Percentiles rank a stretch among this genome's conserved stretches.
phyloP scores from a whole-genome alignment of 2,888 invertebrate genomes.

The Protophormia terraenovae region DNA sequence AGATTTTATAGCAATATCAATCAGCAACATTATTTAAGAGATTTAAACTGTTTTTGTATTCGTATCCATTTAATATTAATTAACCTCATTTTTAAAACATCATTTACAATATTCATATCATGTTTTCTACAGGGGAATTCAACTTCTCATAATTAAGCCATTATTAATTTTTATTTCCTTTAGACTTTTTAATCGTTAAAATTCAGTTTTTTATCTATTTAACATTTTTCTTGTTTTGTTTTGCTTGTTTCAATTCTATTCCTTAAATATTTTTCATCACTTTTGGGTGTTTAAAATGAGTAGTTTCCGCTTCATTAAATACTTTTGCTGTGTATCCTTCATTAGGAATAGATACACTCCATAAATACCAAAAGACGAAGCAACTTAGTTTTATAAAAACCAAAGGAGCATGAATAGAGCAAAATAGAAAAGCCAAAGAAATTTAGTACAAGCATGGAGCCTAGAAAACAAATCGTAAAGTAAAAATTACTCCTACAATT shows the following conservation, averaged over 20 bases:
- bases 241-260: slow-evolving; percentile 7
- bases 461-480: neutral
- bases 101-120: neutral
- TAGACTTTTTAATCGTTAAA: slow-evolving; percentile 29
- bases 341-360: slow-evolving; percentile 17
- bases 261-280: neutral
- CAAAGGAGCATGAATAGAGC: neutral
- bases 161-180: slow-evolving; percentile 42
- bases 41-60: neutral
- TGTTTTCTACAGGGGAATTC: neutral
- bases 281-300: slow-evolving; percentile 44
- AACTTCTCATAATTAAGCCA: slow-evolving; percentile 37
- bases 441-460: neutral
- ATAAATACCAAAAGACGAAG: slow-evolving; percentile 8
- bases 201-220: neutral
- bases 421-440: neutral
- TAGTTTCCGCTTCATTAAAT: slow-evolving; percentile 56
- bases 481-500: neutral
- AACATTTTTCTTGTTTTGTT: slow-evolving; percentile 6
- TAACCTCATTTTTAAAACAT: neutral
- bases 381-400: neutral
- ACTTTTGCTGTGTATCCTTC: slow-evolving; percentile 30
- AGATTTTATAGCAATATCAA: too few species aligned
- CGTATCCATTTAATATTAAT: neutral
- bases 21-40: neutral